These are phyloP conservation scores for Drosophila willistoni DNA, from an alignment of 1,140 invertebrate species.

Conservation along the genomic window DNA sequence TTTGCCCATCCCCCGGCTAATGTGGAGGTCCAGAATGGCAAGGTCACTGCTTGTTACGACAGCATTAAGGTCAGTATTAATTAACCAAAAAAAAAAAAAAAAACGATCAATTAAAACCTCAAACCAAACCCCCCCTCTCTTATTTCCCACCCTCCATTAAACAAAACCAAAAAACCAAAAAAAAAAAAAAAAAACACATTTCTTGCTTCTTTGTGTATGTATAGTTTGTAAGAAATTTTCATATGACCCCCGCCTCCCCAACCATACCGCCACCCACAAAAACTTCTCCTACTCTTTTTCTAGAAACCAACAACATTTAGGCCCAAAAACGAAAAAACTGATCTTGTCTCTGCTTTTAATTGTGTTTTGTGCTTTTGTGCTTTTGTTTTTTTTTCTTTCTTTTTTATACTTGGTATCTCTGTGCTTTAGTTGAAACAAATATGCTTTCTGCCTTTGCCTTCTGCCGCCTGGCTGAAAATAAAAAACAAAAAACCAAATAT, in stretches of 20 bases:
- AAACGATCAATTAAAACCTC: neutral
- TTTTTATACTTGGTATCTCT: slow-evolving; percentile 64
- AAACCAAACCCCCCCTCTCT: neutral
- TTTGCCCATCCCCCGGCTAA: slow-evolving; percentile 99
- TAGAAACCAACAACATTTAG: slow-evolving; percentile 8
- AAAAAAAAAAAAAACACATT: neutral
- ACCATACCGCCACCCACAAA: neutral
- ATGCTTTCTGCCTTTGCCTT: slow-evolving; percentile 16
- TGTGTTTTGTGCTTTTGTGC: slow-evolving; percentile 73
- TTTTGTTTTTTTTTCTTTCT: slow-evolving; percentile 58
- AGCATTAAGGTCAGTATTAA: slow-evolving; percentile 98
- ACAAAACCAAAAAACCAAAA: neutral
- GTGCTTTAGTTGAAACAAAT: slow-evolving; percentile 41
- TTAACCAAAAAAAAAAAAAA: neutral
- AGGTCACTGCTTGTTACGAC: slow-evolving; percentile 99
- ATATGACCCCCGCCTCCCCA: slow-evolving; percentile 6
- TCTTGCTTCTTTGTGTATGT: slow-evolving; percentile 69
- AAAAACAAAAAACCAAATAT: slow-evolving; percentile 14
- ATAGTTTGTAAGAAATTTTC: slow-evolving; percentile 60
- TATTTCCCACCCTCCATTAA: neutral
- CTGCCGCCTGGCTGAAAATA: slow-evolving; percentile 8
- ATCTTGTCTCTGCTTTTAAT: slow-evolving; percentile 67
- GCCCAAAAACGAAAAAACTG: slow-evolving; percentile 19
- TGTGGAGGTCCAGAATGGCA: slow-evolving; percentile 99
- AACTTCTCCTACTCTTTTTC: neutral